Percentiles rank a stretch among this genome's conserved stretches.
Evolutionary conservation across 1,140 invertebrate species (phyloP).

Genomic region (Dinoponera quadriceps): DNA sequence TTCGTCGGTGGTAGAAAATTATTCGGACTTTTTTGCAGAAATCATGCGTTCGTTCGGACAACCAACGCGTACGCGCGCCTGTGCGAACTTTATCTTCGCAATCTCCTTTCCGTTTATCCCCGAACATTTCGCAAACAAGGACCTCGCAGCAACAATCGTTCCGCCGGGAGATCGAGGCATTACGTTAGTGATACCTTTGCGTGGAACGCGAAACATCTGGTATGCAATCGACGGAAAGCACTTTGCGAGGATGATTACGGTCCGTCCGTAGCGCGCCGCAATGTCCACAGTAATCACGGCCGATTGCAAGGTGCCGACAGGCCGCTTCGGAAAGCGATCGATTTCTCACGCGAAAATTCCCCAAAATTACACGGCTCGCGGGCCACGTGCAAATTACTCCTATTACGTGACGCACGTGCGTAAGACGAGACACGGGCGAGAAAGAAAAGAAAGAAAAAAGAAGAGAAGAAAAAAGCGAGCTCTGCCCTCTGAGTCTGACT

Average conservation of each 20-base stretch:
- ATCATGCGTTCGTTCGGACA: no score
- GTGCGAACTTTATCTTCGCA: not conserved
- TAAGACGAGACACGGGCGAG: conserved; percentile 31
- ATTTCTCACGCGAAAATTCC: conserved; percentile 65
- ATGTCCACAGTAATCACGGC: conserved; percentile 67
- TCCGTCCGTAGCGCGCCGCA: conserved; percentile 49
- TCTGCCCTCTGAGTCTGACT: not conserved
- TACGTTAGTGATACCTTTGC: conserved; percentile 22
- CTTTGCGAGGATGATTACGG: conserved; percentile 46
- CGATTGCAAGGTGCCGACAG: conserved; percentile 43
- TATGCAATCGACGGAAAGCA: conserved; percentile 47
- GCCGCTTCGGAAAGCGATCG: conserved; percentile 58
- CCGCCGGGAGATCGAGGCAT: not conserved
- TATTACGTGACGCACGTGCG: conserved; percentile 53
- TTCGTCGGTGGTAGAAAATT: no score
- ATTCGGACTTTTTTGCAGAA: no score
- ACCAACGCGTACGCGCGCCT: not conserved
- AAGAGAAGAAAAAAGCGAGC: no score
- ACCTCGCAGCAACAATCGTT: not conserved
- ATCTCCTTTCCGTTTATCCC: not conserved
- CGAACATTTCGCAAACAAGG: not conserved
- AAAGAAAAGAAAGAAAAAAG: no score
- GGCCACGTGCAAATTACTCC: conserved; percentile 61
- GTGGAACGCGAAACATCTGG: conserved; percentile 31
- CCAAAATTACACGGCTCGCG: conserved; percentile 71